Conservation (phyloP, 2,113 vertebrate species). For the Grallaria varia region DNA sequence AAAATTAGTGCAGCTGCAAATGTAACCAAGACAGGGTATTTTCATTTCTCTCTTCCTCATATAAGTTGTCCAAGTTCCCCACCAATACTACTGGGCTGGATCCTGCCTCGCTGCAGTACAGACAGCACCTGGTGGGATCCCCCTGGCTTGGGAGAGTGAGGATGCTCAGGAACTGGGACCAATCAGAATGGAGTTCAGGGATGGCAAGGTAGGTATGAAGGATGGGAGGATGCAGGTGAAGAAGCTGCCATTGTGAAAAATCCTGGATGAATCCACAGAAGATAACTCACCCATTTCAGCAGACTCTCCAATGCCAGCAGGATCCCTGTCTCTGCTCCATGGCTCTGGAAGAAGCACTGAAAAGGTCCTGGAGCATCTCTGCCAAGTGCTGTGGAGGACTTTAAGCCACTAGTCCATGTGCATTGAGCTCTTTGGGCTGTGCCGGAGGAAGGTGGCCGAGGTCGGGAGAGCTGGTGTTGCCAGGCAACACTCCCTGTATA, state of each 20-base stretch:
- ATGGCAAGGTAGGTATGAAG: background rate
- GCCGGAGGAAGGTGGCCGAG: conserved; percentile 20
- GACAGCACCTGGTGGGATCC: rapidly evolving
- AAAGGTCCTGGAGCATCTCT: background rate
- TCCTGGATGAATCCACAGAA: background rate
- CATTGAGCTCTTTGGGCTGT: background rate
- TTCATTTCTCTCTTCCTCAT: background rate
- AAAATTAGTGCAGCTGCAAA: background rate
- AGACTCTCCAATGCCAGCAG: background rate
- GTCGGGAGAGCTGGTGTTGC: conserved; percentile 12
- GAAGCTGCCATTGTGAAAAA: background rate
- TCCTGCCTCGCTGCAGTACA: background rate
- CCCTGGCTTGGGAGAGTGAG: background rate
- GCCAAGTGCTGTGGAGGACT: background rate
- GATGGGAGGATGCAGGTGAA: background rate
- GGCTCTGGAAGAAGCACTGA: background rate
- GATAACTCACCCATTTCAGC: rapidly evolving
- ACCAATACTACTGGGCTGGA: rapidly evolving
- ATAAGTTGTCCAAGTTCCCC: background rate
- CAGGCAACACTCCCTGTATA: conserved; percentile 42
- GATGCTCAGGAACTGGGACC: background rate
- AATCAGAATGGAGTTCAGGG: background rate
- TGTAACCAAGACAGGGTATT: background rate
- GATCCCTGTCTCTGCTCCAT: background rate
- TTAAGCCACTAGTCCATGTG: rapidly evolving